Percentiles rank a stretch among this genome's conserved stretches.
Conservation (phyloP, 2,888 invertebrate genomes). For the Latrodectus hesperus region DNA sequence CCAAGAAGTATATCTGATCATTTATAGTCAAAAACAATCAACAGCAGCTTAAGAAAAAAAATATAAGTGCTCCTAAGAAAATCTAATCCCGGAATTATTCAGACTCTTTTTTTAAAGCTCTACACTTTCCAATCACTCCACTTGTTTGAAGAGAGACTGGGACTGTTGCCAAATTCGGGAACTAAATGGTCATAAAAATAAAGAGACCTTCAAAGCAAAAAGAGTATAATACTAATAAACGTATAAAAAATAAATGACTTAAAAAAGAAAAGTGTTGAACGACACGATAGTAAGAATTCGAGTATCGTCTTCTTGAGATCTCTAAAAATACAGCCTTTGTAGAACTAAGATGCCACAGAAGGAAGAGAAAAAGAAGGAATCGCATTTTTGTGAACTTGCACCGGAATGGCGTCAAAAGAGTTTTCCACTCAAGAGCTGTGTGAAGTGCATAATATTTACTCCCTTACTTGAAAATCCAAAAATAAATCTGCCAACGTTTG, state of each 20-base stretch:
- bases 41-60: slow-evolving; percentile 45
- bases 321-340: slow-evolving; percentile 41
- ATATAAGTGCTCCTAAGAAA: slow-evolving; percentile 51
- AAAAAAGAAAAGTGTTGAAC: slow-evolving; percentile 37
- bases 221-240: slow-evolving; percentile 43
- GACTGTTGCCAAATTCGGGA: slow-evolving; percentile 41
- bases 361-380: slow-evolving; percentile 8
- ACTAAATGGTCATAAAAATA: slow-evolving; percentile 56
- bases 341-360: not conserved
- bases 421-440: slow-evolving; percentile 8
- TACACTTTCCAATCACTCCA: slow-evolving; percentile 37
- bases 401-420: slow-evolving; percentile 13
- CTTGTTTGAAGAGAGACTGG: slow-evolving; percentile 63
- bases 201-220: slow-evolving; percentile 51
- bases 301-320: slow-evolving; percentile 39
- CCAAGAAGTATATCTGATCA: not conserved
- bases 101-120: slow-evolving; percentile 9
- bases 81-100: slow-evolving; percentile 54
- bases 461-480: slow-evolving; percentile 32
- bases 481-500: slow-evolving; percentile 37
- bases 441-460: slow-evolving; percentile 7
- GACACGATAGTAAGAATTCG: slow-evolving; percentile 34
- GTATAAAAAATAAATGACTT: slow-evolving; percentile 26
- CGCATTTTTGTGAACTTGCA: slow-evolving; percentile 1
- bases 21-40: slow-evolving; percentile 44